Conservation (phyloP, 2,113 vertebrate genomes). For the Loxodonta africana region DNA sequence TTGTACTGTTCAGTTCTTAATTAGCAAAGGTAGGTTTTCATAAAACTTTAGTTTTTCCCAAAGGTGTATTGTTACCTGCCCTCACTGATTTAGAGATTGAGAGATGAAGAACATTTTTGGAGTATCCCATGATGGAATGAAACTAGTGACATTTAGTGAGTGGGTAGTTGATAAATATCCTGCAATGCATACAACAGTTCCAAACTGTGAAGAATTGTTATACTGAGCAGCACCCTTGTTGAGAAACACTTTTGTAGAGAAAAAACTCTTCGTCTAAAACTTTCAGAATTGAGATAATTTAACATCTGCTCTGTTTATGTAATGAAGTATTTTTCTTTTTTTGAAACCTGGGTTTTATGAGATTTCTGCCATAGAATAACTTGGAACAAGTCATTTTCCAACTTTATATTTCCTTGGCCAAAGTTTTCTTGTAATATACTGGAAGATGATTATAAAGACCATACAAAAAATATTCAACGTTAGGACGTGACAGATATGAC, state of each 20-base stretch:
- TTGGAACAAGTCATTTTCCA: not conserved
- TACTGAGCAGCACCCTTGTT: not conserved
- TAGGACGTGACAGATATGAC: not conserved
- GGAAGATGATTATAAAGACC: not conserved
- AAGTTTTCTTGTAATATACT: conserved; percentile 17
- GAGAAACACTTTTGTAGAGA: not conserved
- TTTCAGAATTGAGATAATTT: not conserved
- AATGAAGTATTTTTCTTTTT: not conserved
- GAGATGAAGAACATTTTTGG: not conserved
- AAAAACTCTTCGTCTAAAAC: not conserved
- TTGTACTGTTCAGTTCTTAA: conserved; percentile 99
- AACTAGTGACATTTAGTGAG: not conserved
- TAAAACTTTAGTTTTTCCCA: not conserved
- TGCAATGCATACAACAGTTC: not conserved
- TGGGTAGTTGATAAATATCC: not conserved
- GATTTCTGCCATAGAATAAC: not conserved
- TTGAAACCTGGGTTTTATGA: conserved; percentile 20
- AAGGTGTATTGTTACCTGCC: not conserved
- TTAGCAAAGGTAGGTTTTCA: conserved; percentile 95
- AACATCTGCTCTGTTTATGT: not conserved
- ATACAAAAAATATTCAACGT: not conserved
- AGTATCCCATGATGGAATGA: not conserved
- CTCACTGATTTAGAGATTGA: not conserved
- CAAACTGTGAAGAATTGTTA: not conserved
- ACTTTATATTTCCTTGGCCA: not conserved